Conservation (phyloP, 2,888 invertebrate genomes). For the Lissonota sp. region DNA sequence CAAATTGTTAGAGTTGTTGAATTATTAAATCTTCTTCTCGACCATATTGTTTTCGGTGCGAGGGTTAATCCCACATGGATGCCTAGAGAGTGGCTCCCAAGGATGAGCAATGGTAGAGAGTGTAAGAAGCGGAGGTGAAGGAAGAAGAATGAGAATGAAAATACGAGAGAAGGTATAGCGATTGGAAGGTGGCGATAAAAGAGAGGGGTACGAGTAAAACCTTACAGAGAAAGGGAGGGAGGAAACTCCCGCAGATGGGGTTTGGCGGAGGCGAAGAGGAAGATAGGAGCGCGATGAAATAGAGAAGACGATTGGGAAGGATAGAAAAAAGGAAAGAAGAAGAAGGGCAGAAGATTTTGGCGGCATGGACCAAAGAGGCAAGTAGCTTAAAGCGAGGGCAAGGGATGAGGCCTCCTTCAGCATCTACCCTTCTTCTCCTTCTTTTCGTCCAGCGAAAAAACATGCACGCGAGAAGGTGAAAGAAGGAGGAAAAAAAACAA, state of each 20-base stretch:
- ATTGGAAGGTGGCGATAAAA: conserved; percentile 78
- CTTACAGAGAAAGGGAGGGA: too few species aligned
- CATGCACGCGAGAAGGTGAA: conserved; percentile 34
- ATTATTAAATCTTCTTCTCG: too few species aligned
- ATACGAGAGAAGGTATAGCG: conserved; percentile 66
- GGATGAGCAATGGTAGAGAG: conserved; percentile 10
- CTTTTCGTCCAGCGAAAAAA: conserved; percentile 38
- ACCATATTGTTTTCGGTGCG: conserved; percentile 33
- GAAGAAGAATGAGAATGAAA: conserved; percentile 53
- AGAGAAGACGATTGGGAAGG: conserved; percentile 52
- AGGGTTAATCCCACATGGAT: conserved; percentile 44
- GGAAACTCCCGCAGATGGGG: too few species aligned
- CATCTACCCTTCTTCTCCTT: conserved; percentile 9
- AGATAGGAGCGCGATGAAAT: conserved; percentile 71
- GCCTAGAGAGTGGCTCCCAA: not conserved
- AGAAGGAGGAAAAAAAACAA: conserved; percentile 34
- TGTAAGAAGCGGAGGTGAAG: conserved; percentile 24
- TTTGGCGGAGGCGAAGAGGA: too few species aligned
- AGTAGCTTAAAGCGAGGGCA: conserved; percentile 69
- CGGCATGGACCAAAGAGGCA: conserved; percentile 61
- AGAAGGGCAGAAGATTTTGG: conserved; percentile 62
- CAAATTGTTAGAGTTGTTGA: too few species aligned
- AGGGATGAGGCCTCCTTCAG: conserved; percentile 25
- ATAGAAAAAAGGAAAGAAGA: conserved; percentile 57
- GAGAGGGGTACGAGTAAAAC: conserved; percentile 68